Evolutionary conservation across 1,140 invertebrate species (phyloP).

Genomic region (Neodiprion fabricii): DNA sequence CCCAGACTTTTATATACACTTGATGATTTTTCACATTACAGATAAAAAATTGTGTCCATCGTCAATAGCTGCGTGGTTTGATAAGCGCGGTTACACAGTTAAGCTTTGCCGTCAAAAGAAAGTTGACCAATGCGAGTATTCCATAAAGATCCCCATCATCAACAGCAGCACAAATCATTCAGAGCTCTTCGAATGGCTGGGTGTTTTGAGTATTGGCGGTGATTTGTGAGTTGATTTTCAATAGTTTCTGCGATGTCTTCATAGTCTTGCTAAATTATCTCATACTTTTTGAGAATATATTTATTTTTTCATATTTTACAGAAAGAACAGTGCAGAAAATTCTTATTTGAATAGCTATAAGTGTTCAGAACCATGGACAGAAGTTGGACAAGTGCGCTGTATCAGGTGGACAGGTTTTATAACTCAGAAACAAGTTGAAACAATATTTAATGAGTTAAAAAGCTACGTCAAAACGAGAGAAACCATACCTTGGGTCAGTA

Average conservation of each 20-base stretch:
- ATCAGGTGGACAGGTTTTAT: slow-evolving; percentile 64
- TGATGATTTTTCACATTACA: slow-evolving; percentile 38
- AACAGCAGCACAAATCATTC: slow-evolving; percentile 38
- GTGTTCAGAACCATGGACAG: slow-evolving; percentile 42
- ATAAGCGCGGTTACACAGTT: slow-evolving; percentile 54
- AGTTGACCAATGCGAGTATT: slow-evolving; percentile 43
- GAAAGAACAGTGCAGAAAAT: slow-evolving; percentile 34
- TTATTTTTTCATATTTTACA: slow-evolving; percentile 26
- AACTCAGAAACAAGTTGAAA: slow-evolving; percentile 49
- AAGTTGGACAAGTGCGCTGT: slow-evolving; percentile 49
- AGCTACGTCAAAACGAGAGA: slow-evolving; percentile 37
- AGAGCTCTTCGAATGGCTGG: slow-evolving; percentile 65
- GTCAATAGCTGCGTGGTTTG: slow-evolving; percentile 67
- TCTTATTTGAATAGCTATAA: slow-evolving; percentile 55
- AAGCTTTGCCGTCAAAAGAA: slow-evolving; percentile 54
- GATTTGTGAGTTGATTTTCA: slow-evolving; percentile 48
- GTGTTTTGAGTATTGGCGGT: slow-evolving; percentile 57
- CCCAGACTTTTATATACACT: too few relatives aligned
- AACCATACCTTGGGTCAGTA: slow-evolving; percentile 55
- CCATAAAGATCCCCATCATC: slow-evolving; percentile 51
- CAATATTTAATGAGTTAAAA: slow-evolving; percentile 52
- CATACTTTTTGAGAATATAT: slow-evolving; percentile 2
- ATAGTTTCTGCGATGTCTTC: neutral
- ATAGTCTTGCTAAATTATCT: neutral
- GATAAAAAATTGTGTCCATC: slow-evolving; percentile 65